Evolutionary conservation across 1,140 invertebrate genomes (phyloP), one percentile per base, ranked within the genome.

Genomic region (Copidosoma floridanum): DNA sequence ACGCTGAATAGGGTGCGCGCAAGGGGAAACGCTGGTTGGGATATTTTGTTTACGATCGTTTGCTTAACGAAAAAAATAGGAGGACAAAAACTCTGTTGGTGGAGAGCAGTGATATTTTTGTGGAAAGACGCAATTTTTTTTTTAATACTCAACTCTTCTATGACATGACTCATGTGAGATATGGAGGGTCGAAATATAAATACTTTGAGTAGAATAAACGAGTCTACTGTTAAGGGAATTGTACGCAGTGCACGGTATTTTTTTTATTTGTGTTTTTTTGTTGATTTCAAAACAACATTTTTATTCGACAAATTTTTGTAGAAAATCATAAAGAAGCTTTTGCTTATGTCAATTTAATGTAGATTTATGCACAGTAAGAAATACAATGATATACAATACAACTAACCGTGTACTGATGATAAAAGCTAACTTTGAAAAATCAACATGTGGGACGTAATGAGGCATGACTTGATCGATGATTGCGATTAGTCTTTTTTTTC

Each of bases 71-170:
- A 20, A 48, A 52, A 59, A 52, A 52, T 37, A 40, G 26, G 46
- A 38, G 46, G 50, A 57, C 35, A 57, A 57, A 57, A 35, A n/a
- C 21, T 6, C 24, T 18, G 14, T 2, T 27, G 41, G 35, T 37
- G 10, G 32, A 21, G 7, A 51, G 18, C 6, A 23, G 11, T 14
- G 18, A 20, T 14, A 12, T 2, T 0, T 32, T 43, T 26, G 29
- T 59, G 48, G 52, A 59, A 59, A 48, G 27, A 47, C 41, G 41
- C 57, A 60, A 60, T 60, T 60, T 60, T 60, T 60, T 60, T 60
- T 60, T 60, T 35, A 60, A 60, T 53, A 59, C 52, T 52, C 48
- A 16, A 10, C 40, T 27, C 26, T 40, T 51, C 38, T 18, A 16
- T 18, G n/a, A n/a, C n/a, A n/a, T n/a, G n/a, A n/a, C n/a, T n/a